Conservation (phyloP, 2,797 vertebrate species). For the Emydoidea blandingii region DNA sequence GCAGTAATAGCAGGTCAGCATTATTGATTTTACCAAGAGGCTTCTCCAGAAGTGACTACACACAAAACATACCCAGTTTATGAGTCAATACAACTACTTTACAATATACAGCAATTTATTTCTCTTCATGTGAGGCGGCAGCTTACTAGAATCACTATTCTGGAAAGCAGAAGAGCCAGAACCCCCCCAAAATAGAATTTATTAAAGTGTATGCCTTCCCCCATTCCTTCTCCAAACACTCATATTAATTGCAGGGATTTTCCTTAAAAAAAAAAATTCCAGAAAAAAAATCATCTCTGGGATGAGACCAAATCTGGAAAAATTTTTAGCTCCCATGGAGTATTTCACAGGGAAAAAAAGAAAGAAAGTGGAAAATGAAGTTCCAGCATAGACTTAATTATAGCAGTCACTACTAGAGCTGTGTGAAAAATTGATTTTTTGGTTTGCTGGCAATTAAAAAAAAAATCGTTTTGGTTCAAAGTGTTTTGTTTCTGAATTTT, state of each 20-base stretch:
- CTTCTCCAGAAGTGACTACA: slow-evolving; percentile 20
- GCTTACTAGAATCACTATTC: slow-evolving; percentile 19
- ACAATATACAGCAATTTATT: slow-evolving; percentile 9
- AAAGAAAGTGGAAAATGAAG: slow-evolving; percentile 15
- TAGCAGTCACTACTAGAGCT: not conserved
- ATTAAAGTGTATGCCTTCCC: not conserved
- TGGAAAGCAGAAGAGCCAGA: not conserved
- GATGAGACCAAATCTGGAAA: not conserved
- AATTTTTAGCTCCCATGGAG: not conserved
- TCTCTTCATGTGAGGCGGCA: not conserved
- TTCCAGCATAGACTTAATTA: not conserved
- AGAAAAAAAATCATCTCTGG: slow-evolving; percentile 2
- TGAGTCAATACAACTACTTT: slow-evolving; percentile 55
- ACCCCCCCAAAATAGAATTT: slow-evolving; percentile 23
- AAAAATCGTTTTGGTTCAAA: not conserved
- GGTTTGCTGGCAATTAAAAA: too few relatives aligned
- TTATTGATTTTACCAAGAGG: slow-evolving; percentile 50
- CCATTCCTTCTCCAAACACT: not conserved
- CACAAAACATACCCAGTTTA: slow-evolving; percentile 7
- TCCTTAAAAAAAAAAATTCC: not conserved
- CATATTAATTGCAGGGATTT: slow-evolving; percentile 11
- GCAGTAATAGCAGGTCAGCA: slow-evolving; percentile 23
- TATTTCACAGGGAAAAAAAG: not conserved
- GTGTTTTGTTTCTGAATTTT: not conserved
- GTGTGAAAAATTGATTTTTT: not conserved